Conservation (phyloP, 2,113 vertebrate species). For the Cephalopterus ornatus region DNA sequence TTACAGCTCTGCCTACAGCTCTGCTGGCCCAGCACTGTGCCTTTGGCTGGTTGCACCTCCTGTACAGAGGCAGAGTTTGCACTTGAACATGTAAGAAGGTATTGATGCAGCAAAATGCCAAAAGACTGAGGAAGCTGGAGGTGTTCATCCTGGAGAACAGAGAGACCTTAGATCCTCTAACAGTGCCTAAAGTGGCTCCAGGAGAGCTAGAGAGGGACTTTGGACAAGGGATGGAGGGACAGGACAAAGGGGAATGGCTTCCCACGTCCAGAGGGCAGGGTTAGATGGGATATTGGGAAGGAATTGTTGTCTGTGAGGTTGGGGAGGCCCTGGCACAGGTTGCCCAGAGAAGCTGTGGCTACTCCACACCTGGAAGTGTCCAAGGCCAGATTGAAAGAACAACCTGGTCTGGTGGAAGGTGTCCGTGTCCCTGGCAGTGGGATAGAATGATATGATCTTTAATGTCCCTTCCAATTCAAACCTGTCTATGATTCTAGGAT, state of each 20-base stretch:
- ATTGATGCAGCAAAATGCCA: background rate
- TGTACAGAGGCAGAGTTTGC: background rate
- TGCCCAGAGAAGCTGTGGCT: background rate
- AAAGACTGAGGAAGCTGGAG: background rate
- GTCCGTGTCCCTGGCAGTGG: accelerated
- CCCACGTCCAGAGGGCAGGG: background rate
- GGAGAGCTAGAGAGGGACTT: background rate
- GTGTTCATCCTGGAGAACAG: background rate
- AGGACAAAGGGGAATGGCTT: background rate
- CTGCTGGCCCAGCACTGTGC: background rate
- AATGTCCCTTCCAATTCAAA: background rate
- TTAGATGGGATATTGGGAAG: background rate
- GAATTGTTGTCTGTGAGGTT: accelerated
- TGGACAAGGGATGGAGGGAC: background rate
- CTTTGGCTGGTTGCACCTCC: accelerated
- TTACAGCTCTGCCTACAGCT: background rate
- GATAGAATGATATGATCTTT: background rate
- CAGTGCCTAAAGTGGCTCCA: background rate
- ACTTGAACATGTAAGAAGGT: background rate
- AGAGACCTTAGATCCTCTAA: background rate
- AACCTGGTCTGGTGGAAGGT: accelerated
- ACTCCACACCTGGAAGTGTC: background rate
- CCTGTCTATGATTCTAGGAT: background rate
- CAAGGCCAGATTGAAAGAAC: accelerated
- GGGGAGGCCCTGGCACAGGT: background rate